Base-by-base conservation (phyloP, 2,113 vertebrate genomes). In the Chionomys nivalis region DNA sequence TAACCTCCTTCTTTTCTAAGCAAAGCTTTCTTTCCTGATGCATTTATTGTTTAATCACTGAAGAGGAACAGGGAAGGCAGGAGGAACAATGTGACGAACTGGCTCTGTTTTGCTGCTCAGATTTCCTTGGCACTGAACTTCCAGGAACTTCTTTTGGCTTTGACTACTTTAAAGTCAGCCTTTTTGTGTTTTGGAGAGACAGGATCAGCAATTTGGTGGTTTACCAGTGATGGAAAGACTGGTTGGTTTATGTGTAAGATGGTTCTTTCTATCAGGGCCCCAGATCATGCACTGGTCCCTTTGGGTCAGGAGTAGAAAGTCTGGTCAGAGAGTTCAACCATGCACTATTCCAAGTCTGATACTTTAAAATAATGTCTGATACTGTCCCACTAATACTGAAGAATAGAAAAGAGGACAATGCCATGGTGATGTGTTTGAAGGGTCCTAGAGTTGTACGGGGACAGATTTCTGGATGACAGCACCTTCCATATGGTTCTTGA, bases 81-180 rank as follows among this genome's bases (percentile, higher is more conserved):
- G 66, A 75, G 61, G 44, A 68, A 16, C 5, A 39, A 21, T 61
- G 33, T 61, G 11, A 86, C 28, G 52, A 73, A 7, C 9, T 19
- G 26, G 4, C 21, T 89, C 17, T 90, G 36, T 47, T 72, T 92
- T 42, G 73, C 42, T 16, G 42, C 77, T 83, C 33, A 87, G 33
- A 83, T 36, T 72, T 47, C 72, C 36, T 5, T 33, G 68, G 58
- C 5, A 44, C 31, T 73, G 44, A 77, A 87, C 70, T 93, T 23
- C 87, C 21, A 75, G 17, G 39, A 44, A 24, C 87, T 87, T 77
- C 33, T 89, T 81, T 42, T 61, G 55, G 73, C 36, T 8, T 70
- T 91, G 79, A 36, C 77, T 90, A 52, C 44, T 92, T 96, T 93
- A 58, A 91, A 86, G 65, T 4, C 12, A 91, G 82, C 13, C n/a